Percentiles rank a stretch among this genome's conserved stretches.
Evolutionary conservation across 2,797 vertebrate genomes (phyloP).

Genomic region (Momotus momota): DNA sequence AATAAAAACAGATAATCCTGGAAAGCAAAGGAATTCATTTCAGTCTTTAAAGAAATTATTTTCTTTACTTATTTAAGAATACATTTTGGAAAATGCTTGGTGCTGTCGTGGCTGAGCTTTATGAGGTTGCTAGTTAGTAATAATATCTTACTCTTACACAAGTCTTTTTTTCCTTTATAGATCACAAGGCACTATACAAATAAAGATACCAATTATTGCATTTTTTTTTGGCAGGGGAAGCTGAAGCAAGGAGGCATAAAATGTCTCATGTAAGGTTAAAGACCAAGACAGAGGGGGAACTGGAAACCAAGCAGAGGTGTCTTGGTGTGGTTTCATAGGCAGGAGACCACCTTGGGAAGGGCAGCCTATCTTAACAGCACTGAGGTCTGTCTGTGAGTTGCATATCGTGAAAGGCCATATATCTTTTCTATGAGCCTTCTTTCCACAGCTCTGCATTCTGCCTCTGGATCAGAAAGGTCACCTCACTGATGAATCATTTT

Average conservation of each 20-base stretch:
- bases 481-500: not conserved
- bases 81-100: not conserved
- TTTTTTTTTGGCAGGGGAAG: not conserved
- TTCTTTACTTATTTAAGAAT: not conserved
- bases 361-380: not conserved
- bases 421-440: slow-evolving; percentile 24
- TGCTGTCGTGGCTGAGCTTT: not conserved
- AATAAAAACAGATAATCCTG: not conserved
- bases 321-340: not conserved
- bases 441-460: not conserved
- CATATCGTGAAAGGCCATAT: not conserved
- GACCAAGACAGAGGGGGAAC: not conserved
- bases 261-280: not conserved
- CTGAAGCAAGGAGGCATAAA: not conserved
- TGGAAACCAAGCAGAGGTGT: not conserved
- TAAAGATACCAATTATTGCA: not conserved
- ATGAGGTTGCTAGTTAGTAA: not conserved
- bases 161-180: not conserved
- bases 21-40: not conserved
- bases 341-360: not conserved
- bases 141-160: not conserved
- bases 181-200: not conserved
- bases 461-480: slow-evolving; percentile 15
- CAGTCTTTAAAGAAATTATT: not conserved
- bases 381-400: not conserved